Evolutionary conservation across 2,797 vertebrate genomes (phyloP), one percentile per base, ranked within the genome.

Genomic region (Galagoides demidoff): DNA sequence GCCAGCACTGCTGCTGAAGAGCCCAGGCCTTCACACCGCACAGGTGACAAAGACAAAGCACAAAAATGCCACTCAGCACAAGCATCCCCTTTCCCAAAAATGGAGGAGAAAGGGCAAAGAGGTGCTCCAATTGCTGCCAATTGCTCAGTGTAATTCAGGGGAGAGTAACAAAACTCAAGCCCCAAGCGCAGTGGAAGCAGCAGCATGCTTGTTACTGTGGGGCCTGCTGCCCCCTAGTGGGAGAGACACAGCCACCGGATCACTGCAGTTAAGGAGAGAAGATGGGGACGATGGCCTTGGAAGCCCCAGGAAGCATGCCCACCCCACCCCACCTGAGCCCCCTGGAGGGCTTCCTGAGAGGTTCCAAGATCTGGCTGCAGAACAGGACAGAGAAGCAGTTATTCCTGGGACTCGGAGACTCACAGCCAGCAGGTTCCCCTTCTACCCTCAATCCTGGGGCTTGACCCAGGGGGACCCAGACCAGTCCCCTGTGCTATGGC

Each of bases 191-290:
- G 76, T 5, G 66, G 2, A 95, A 96, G 94, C 63, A 10, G 43
- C 87, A 95, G 82, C 85, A 77, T 7, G 82, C 45, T 55, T 0
- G 0, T 52, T 74, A 79, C 94, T 57, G 17, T 64, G 7, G 95
- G 94, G 86, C 29, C 96, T 97, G 96, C 97, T 98, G 98, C 97
- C 98, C 97, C 96, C 98, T 98, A 89, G 97, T 97, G 98, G 85
- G 92, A 88, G 78, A 89, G 79, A 57, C 39, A 8, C 68, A 29
- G 61, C 73, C 73, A 85, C 79, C 73, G 81, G 90, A 76, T 49
- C 49, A 2, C 23, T 22, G 37, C 25, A 25, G 63, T 63, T 5
- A 63, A 81, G n/a, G 71, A 7, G 77, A 76, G 66, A 78, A 63
- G 45, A 94, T 34, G 29, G 55, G 86, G 57, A 86, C 73, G 92